Conservation (phyloP, 37 sponge, comb jelly and placozoan species). For the Chondrosia reniformis region DNA sequence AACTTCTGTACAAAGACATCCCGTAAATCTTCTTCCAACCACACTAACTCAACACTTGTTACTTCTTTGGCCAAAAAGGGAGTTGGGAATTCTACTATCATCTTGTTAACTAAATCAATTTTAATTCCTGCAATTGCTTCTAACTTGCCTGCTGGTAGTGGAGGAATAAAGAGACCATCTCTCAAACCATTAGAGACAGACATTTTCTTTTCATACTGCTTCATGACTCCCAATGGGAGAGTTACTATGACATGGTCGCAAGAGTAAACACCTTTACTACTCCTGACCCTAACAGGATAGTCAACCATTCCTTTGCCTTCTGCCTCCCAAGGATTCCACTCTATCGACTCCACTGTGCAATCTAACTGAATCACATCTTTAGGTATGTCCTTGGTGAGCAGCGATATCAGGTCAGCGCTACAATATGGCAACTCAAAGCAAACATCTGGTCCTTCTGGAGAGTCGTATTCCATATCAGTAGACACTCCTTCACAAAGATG, state of each 20-base stretch:
- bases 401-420: neutral
- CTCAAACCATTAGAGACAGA: neutral
- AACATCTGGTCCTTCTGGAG: neutral
- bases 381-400: neutral
- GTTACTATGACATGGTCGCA: neutral
- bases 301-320: no score
- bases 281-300: neutral
- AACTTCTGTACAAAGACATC: neutral
- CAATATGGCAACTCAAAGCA: neutral
- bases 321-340: neutral
- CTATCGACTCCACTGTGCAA: neutral
- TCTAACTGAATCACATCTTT: neutral
- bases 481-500: neutral
- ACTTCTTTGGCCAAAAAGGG: conserved; percentile 1
- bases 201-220: neutral
- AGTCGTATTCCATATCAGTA: neutral
- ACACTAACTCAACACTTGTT: conserved; percentile 17
- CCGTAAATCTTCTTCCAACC: conserved; percentile 29
- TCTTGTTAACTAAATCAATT: conserved; percentile 66
- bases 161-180: conserved; percentile 55
- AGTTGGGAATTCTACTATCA: conserved; percentile 28
- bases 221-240: neutral
- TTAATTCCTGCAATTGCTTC: conserved; percentile 57
- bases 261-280: neutral
- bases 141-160: conserved; percentile 67